A percentile compares a stretch with the other conserved stretches of the same genome.
These are phyloP conservation scores for Macrochelys suwanniensis DNA, from an alignment of 2,797 vertebrate species.

Conservation along the genomic window DNA sequence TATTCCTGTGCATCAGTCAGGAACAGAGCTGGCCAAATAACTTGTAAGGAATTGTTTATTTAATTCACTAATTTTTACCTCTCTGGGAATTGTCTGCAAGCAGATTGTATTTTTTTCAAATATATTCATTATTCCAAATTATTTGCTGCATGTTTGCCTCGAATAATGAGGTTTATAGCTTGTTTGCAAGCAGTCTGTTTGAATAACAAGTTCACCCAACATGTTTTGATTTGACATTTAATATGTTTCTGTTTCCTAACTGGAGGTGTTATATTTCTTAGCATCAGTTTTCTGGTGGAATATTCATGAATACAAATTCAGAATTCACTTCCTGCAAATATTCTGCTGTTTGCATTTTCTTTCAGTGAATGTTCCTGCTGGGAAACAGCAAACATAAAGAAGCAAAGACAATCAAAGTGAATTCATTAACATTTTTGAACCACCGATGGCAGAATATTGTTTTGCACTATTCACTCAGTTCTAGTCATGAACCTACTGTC, in stretches of 20 bases:
- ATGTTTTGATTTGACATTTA: not conserved
- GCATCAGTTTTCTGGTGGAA: not conserved
- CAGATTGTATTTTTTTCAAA: not conserved
- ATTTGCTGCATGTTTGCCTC: not conserved
- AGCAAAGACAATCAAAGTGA: not conserved
- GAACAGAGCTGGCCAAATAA: not conserved
- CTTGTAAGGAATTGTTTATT: not conserved
- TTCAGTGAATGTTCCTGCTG: not conserved
- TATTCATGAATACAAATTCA: not conserved
- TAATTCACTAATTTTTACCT: not conserved
- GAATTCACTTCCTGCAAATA: not conserved
- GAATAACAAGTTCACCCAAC: not conserved
- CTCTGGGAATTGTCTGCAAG: not conserved
- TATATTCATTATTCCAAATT: not conserved
- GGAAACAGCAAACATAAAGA: not conserved
- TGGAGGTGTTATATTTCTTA: not conserved
- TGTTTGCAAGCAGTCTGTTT: not conserved
- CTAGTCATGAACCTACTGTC: not conserved
- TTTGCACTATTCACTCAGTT: not conserved
- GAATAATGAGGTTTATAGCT: not conserved
- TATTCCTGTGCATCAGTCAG: not conserved
- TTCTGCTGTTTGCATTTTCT: not conserved
- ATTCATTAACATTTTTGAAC: not conserved
- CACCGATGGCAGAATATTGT: not conserved
- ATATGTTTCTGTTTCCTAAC: not conserved